Base-by-base conservation (phyloP, 2,113 vertebrate genomes). In the Sinocyclocheilus anshuiensis region DNA sequence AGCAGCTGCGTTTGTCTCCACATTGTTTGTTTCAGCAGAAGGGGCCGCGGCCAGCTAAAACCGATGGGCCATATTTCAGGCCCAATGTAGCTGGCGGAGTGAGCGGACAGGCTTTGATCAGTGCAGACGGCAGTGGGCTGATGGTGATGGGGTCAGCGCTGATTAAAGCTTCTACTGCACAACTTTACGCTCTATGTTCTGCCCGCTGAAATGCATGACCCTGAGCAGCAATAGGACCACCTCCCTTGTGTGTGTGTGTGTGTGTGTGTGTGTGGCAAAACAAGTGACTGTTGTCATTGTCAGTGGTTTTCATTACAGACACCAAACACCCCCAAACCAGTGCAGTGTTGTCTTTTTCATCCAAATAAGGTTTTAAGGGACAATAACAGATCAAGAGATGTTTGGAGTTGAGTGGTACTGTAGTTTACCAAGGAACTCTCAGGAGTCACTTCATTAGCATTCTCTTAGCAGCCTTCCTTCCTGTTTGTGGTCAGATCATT, bases 61-160 rank as follows among this genome's bases (percentile, higher is more conserved):
- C 87, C 89, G 76, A 83, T 86, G 74, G 90, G 81, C 90, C 89
- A 90, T 92, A 90, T 93, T 92, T 92, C 67, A 91, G 84, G 42
- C n/a, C 63, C 89, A 81, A 80, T 87, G 88, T 84, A 87, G 74
- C 89, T 69, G 63, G 81, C 83, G 88, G 71, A 33, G 75, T 29
- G 75, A 87, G 81, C 69, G 90, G 87, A 90, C 87, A 86, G 86
- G 86, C 91, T 93, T 94, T 93, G 92, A 93, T 93, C 90, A 89
- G 85, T 1, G 29, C 83, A 53, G 89, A 75, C 24, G 61, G 50
- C 77, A 50, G 83, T 87, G 87, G 18, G 55, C 55, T 86, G 61
- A 53, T 39, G 8, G n/a, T 84, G 71, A 39, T 16, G 24, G 24
- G 45, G 65, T 36, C 39, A 59, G 81, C 63, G 63, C 89, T 83